These are phyloP conservation scores for Mastomys coucha DNA, from an alignment of 2,113 vertebrate genomes.

Conservation along the genomic window DNA sequence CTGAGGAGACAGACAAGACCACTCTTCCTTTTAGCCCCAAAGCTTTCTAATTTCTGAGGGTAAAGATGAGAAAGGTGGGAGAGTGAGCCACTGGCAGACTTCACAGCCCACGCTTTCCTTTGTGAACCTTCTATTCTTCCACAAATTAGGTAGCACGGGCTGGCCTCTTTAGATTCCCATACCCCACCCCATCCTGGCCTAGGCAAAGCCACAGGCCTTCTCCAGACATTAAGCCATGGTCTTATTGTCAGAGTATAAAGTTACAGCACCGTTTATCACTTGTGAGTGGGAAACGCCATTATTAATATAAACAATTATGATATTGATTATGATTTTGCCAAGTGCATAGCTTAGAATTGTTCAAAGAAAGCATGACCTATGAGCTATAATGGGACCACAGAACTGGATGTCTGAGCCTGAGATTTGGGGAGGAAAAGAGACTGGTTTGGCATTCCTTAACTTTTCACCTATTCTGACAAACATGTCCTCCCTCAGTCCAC, in stretches of 20 bases:
- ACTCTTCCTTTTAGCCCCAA: background rate
- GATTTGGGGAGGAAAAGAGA: background rate
- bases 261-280: background rate
- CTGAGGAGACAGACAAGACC: background rate
- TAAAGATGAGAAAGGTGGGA: background rate
- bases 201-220: background rate
- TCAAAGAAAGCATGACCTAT: background rate
- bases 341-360: background rate
- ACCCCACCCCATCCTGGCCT: background rate
- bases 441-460: background rate
- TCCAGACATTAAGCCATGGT: background rate
- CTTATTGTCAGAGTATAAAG: background rate
- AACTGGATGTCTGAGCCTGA: background rate
- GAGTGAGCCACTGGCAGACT: background rate
- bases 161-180: background rate
- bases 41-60: background rate
- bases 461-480: background rate
- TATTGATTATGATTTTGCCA: background rate
- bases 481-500: background rate
- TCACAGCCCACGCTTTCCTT: background rate
- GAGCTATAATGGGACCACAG: background rate
- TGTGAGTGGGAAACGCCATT: background rate
- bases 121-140: background rate
- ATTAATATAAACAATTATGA: background rate
- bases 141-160: background rate